A percentile compares a stretch with the other conserved stretches of the same genome.
Evolutionary conservation across 2,888 invertebrate genomes (phyloP).

Genomic region (Calephelis perditalis): DNA sequence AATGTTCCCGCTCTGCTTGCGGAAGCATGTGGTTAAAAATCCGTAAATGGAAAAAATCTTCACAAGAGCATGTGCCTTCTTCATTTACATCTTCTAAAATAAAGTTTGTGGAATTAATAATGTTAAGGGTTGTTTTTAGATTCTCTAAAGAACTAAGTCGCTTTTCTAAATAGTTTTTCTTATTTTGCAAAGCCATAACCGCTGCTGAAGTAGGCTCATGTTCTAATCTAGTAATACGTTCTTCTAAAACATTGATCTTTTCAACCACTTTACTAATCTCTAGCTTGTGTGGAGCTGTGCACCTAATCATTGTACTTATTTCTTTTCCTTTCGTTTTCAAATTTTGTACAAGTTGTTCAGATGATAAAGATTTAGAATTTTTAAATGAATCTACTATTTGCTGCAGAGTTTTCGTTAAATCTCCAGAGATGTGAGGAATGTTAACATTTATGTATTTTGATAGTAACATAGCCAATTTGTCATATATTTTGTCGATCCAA

Average conservation of each 20-base stretch:
- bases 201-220: constrained; percentile 49
- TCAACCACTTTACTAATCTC: constrained; percentile 57
- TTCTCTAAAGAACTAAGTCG: constrained; percentile 51
- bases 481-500: constrained; percentile 62
- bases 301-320: constrained; percentile 49
- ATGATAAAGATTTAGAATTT: constrained; percentile 35
- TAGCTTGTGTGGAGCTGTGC: constrained; percentile 46
- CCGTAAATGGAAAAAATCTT: constrained; percentile 58
- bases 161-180: constrained; percentile 54
- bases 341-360: constrained; percentile 43
- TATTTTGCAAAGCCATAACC: constrained; percentile 49
- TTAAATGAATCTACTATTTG: constrained; percentile 53
- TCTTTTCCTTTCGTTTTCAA: constrained; percentile 48
- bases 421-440: constrained; percentile 41
- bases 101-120: constrained; percentile 38
- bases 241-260: constrained; percentile 53
- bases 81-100: constrained; percentile 37
- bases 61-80: constrained; percentile 50
- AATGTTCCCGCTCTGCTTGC: constrained; percentile 48
- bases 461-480: constrained; percentile 46
- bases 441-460: constrained; percentile 49
- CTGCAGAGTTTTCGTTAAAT: constrained; percentile 57
- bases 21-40: constrained; percentile 63
- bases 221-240: constrained; percentile 50
- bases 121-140: constrained; percentile 48